Evolutionary conservation across 2,113 vertebrate species (phyloP).

Genomic region (Phodopus roborovskii): DNA sequence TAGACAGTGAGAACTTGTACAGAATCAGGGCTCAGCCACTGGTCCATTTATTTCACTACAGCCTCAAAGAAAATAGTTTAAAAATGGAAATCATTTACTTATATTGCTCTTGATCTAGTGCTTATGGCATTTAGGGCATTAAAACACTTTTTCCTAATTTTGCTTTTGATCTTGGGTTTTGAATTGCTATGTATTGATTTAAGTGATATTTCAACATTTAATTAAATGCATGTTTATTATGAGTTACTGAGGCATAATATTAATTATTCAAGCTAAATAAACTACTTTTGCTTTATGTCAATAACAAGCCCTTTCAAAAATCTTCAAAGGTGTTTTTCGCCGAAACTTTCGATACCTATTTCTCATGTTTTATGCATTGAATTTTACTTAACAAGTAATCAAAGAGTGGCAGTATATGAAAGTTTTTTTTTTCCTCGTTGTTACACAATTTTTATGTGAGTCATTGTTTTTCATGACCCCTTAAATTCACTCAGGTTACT

Average conservation of each 20-base stretch:
- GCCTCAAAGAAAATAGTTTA: slow-evolving; percentile 55
- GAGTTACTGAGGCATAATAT: slow-evolving; percentile 81
- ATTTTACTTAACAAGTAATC: slow-evolving; percentile 70
- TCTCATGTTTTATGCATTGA: slow-evolving; percentile 77
- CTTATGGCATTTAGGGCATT: slow-evolving; percentile 72
- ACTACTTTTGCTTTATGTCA: slow-evolving; percentile 79
- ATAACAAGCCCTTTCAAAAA: slow-evolving; percentile 81
- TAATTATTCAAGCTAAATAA: slow-evolving; percentile 82
- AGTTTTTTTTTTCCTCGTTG: slow-evolving; percentile 3
- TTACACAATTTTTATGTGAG: slow-evolving; percentile 59
- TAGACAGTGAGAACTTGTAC: background rate
- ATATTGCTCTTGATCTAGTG: slow-evolving; percentile 43
- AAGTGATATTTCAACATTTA: slow-evolving; percentile 82
- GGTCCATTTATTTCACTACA: slow-evolving; percentile 59
- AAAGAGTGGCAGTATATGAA: slow-evolving; percentile 20
- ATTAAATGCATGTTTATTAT: slow-evolving; percentile 82
- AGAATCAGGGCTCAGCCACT: background rate
- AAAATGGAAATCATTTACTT: slow-evolving; percentile 55
- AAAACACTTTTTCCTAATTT: slow-evolving; percentile 74
- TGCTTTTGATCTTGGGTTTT: slow-evolving; percentile 68
- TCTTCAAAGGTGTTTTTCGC: slow-evolving; percentile 73
- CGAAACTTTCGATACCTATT: slow-evolving; percentile 73
- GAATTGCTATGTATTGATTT: slow-evolving; percentile 79
- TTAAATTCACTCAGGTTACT: slow-evolving; percentile 33
- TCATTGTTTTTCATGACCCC: slow-evolving; percentile 50